Evolutionary conservation across 1,140 invertebrate species (phyloP).

Genomic region (Formica selysi): DNA sequence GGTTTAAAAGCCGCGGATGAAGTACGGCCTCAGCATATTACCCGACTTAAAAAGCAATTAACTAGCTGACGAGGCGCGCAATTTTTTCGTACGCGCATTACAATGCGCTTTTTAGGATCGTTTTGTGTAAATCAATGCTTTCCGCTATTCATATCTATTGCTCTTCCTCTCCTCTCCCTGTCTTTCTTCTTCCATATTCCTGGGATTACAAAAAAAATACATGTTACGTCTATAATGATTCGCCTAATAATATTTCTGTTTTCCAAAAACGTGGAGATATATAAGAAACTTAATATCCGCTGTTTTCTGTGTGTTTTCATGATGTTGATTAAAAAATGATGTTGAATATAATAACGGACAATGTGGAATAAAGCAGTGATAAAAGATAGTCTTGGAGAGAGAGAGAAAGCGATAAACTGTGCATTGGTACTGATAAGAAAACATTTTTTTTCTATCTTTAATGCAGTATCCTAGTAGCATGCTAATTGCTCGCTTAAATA

Average conservation of each 20-base stretch:
- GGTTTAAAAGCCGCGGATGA: slow-evolving; percentile 60
- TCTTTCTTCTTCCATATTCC: background rate
- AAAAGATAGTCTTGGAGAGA: background rate
- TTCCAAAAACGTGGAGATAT: background rate
- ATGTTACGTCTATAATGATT: background rate
- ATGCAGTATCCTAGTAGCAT: background rate
- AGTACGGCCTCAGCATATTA: slow-evolving; percentile 52
- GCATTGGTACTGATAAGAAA: slow-evolving; percentile 18
- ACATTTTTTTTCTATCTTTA: background rate
- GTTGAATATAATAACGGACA: slow-evolving; percentile 40
- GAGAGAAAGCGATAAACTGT: background rate
- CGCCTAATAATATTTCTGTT: background rate
- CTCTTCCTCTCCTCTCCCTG: background rate
- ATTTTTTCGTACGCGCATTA: slow-evolving; percentile 48
- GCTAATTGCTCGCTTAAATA: background rate
- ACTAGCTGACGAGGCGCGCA: slow-evolving; percentile 41
- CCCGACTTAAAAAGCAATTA: slow-evolving; percentile 68
- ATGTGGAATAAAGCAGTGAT: background rate
- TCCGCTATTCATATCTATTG: slow-evolving; percentile 20
- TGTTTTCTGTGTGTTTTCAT: background rate
- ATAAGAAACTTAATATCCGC: slow-evolving; percentile 34
- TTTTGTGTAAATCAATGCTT: slow-evolving; percentile 33
- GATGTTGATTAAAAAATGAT: background rate
- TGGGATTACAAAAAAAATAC: slow-evolving; percentile 1
- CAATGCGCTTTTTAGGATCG: slow-evolving; percentile 26